Evolutionary conservation across 1,140 invertebrate genomes (phyloP).

Genomic region (Amphibalanus amphitrite): DNA sequence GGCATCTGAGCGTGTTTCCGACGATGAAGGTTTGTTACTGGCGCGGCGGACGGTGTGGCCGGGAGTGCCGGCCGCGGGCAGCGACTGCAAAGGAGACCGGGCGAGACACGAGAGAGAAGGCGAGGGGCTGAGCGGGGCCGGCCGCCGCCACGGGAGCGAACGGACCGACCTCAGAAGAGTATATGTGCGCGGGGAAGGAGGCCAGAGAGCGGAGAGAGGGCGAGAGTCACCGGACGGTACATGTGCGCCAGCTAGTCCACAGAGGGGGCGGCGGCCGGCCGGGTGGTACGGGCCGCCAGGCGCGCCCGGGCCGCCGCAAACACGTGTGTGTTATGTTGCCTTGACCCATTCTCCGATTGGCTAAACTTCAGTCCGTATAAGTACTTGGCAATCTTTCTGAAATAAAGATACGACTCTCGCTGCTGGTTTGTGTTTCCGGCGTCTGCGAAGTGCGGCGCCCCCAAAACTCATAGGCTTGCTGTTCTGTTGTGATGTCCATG

Average conservation of each 20-base stretch:
- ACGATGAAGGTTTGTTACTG: no score
- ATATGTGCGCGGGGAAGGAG: background rate
- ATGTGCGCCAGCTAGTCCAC: background rate
- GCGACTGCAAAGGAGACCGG: no score
- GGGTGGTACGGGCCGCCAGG: no score
- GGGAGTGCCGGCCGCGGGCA: no score
- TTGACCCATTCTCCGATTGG: constrained; percentile 1
- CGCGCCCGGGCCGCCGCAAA: no score
- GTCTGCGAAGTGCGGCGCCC: no score
- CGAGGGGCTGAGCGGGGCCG: background rate
- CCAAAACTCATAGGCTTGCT: no score
- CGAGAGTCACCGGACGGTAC: background rate
- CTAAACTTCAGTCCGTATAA: background rate
- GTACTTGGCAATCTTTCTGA: background rate
- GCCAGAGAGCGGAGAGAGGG: background rate
- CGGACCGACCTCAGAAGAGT: background rate
- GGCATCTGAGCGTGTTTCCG: no score
- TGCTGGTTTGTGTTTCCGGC: background rate
- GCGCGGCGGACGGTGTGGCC: no score
- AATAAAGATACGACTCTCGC: background rate
- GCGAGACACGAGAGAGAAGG: no score
- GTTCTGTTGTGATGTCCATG: no score
- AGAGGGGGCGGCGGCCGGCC: background rate
- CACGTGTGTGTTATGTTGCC: background rate
- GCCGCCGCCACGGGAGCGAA: background rate